phyloP scores from a whole-genome alignment of 2,888 invertebrate genomes.

The Andrena hattorfiana region DNA sequence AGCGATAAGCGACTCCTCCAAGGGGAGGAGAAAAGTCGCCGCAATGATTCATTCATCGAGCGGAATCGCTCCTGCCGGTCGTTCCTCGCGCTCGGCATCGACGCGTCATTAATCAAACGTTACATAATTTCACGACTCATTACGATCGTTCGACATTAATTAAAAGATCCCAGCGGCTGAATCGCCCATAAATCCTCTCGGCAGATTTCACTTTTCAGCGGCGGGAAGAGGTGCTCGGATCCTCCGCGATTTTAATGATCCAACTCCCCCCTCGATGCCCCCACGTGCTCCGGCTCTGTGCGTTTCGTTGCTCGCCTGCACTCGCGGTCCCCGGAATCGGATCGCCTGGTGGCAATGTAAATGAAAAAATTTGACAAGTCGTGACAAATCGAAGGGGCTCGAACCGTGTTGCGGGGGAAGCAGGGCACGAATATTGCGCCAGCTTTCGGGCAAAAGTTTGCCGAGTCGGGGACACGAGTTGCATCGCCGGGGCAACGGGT shows the following conservation, averaged over 20 bases:
- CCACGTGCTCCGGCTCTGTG: background rate
- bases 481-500: background rate
- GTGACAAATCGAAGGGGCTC: conserved; percentile 75
- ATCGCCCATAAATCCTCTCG: conserved; percentile 12
- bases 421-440: conserved; percentile 47
- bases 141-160: conserved; percentile 33
- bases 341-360: conserved; percentile 45
- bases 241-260: conserved; percentile 22
- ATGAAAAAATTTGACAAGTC: conserved; percentile 73
- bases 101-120: conserved; percentile 26
- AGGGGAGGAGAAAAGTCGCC: background rate
- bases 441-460: conserved; percentile 44
- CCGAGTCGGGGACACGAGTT: background rate
- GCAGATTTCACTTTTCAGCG: conserved; percentile 25
- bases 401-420: conserved; percentile 16
- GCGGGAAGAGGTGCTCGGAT: background rate
- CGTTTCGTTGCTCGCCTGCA: background rate
- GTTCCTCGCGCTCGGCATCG: background rate
- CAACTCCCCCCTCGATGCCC: background rate
- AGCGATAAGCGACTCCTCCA: background rate
- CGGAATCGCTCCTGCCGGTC: background rate
- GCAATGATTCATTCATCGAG: background rate
- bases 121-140: conserved; percentile 32
- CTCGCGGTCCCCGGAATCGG: conserved; percentile 49
- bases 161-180: conserved; percentile 12